Percentiles rank a stretch among this genome's conserved stretches.
phyloP scores from a whole-genome alignment of 2,888 invertebrate species.

The Antheraea assamensis region DNA sequence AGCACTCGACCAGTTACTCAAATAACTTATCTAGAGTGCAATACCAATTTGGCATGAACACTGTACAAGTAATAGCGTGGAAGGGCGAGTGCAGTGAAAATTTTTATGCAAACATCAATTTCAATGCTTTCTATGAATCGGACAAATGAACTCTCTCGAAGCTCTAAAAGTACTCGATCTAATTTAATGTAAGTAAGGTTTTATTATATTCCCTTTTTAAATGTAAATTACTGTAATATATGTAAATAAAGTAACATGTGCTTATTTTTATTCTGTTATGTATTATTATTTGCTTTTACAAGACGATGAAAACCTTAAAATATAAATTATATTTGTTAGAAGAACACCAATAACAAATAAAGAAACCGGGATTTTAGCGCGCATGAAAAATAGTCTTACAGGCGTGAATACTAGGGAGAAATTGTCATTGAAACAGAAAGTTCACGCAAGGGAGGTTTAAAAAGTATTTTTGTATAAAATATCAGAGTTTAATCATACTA shows the following conservation, averaged over 20 bases:
- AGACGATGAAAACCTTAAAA: no score
- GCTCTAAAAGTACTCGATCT: neutral
- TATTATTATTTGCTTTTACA: neutral
- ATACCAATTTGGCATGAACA: conserved; percentile 10
- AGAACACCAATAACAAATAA: no score
- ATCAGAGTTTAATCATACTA: neutral
- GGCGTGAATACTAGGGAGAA: neutral
- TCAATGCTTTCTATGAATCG: conserved; percentile 24
- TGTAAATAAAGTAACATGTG: neutral
- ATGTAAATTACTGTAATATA: neutral
- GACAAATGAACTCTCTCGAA: conserved; percentile 1
- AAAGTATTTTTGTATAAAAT: neutral
- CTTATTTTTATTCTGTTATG: neutral
- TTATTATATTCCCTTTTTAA: neutral
- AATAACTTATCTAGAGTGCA: conserved; percentile 7
- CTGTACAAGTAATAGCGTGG: conserved; percentile 46
- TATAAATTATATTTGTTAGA: no score
- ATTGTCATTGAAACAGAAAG: neutral
- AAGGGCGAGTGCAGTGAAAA: conserved; percentile 63
- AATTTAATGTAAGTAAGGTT: neutral
- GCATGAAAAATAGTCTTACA: neutral
- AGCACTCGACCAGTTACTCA: neutral
- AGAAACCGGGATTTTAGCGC: no score
- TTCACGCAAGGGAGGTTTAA: neutral
- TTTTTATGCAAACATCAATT: conserved; percentile 57